Evolutionary conservation across 2,888 invertebrate species (phyloP).

Genomic region (Malacosoma neustria): DNA sequence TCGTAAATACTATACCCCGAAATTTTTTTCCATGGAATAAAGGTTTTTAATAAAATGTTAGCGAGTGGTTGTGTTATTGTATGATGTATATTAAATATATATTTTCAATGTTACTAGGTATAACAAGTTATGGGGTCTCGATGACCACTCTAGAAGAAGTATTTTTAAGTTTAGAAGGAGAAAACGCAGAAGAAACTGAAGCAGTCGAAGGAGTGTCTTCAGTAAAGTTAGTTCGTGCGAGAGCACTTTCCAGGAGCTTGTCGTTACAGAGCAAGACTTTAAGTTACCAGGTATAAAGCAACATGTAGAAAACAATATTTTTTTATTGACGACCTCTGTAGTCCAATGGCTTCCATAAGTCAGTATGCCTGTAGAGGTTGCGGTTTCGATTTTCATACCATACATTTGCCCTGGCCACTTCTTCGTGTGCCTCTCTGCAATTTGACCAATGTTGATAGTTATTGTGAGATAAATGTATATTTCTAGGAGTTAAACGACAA

Average conservation of each 20-base stretch:
- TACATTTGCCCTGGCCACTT: too few species aligned
- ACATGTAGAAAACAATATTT: neutral
- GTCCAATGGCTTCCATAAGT: too few species aligned
- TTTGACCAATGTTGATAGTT: too few species aligned
- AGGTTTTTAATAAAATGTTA: too few species aligned
- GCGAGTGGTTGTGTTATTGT: too few species aligned
- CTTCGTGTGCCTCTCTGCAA: too few species aligned
- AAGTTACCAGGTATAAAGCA: conserved; percentile 73
- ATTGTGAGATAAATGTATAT: too few species aligned
- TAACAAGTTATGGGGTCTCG: conserved; percentile 89
- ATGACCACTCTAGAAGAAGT: conserved; percentile 93
- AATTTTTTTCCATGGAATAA: too few species aligned
- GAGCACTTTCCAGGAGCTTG: conserved; percentile 81
- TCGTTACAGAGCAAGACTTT: conserved; percentile 84
- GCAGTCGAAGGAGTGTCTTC: conserved; percentile 82
- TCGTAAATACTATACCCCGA: too few species aligned
- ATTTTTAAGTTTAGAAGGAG: conserved; percentile 84
- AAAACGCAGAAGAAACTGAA: conserved; percentile 80
- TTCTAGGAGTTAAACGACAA: conserved; percentile 74
- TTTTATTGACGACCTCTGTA: neutral
- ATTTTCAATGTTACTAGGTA: conserved; percentile 61
- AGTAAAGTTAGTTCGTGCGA: conserved; percentile 82
- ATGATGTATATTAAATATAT: too few species aligned
- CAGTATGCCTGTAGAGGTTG: too few species aligned
- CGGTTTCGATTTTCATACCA: too few species aligned